phyloP scores from a whole-genome alignment of 92 coral and sea anemone genomes.

The Umimayanthus kanabou region DNA sequence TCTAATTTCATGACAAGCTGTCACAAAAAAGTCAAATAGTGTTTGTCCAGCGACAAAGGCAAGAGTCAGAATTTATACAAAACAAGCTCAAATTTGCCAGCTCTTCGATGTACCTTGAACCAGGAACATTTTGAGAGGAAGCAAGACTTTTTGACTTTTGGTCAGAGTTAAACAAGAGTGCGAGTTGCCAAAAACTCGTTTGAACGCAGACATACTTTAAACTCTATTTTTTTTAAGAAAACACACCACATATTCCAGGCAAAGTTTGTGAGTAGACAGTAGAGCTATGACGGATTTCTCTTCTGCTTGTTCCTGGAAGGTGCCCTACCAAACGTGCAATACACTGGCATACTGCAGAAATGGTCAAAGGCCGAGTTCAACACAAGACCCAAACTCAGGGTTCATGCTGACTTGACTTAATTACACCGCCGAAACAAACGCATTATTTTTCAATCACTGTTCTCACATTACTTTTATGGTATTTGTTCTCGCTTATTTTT shows the following conservation, averaged over 20 bases:
- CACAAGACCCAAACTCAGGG: neutral
- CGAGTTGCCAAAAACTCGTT: neutral
- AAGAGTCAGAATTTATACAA: neutral
- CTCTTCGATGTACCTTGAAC: slow-evolving; percentile 15
- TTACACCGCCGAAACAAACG: slow-evolving; percentile 14
- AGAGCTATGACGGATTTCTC: neutral
- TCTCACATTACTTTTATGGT: neutral
- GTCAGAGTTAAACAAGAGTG: no score
- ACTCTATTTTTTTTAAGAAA: neutral
- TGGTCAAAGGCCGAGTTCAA: slow-evolving; percentile 15
- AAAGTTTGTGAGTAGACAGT: neutral
- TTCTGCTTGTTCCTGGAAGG: neutral
- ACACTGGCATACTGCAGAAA: neutral
- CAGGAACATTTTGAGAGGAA: neutral
- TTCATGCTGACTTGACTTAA: neutral
- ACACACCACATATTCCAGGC: no score
- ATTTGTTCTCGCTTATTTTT: neutral
- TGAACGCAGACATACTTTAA: neutral
- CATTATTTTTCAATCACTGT: neutral
- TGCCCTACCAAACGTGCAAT: neutral
- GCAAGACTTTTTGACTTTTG: neutral
- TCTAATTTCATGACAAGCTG: slow-evolving; percentile 30
- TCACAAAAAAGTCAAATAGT: slow-evolving; percentile 23
- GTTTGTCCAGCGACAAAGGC: slow-evolving; percentile 25
- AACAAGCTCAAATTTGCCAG: neutral